Conservation (phyloP, 1,140 invertebrate species). For the Melipona quadrifasciata region DNA sequence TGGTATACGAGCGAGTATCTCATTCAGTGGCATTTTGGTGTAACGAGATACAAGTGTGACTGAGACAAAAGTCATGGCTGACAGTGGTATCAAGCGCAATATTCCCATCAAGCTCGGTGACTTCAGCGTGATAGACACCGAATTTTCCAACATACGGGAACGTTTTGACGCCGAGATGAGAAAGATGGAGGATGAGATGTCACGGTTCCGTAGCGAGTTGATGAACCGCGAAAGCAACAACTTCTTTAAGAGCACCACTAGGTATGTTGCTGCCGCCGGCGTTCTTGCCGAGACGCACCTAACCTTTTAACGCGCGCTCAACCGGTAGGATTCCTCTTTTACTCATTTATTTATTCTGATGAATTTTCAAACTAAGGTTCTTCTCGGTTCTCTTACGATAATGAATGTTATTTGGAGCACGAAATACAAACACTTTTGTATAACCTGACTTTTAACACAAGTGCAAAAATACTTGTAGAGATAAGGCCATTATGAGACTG, state of each 20-base stretch:
- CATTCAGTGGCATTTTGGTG: constrained; percentile 49
- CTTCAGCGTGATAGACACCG: constrained; percentile 97
- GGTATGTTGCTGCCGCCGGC: constrained; percentile 82
- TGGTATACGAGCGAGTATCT: constrained; percentile 6
- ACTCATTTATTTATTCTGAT: constrained; percentile 4
- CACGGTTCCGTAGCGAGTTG: constrained; percentile 95
- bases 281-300: constrained; percentile 32
- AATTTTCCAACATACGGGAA: constrained; percentile 97
- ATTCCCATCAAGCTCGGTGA: constrained; percentile 97
- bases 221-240: constrained; percentile 95
- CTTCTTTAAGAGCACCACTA: constrained; percentile 93
- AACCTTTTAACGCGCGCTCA: constrained; percentile 34
- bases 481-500: background rate
- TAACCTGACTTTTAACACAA: background rate
- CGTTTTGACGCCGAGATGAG: constrained; percentile 98
- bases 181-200: constrained; percentile 99
- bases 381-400: too few species aligned
- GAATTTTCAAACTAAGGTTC: background rate
- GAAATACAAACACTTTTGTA: background rate
- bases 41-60: constrained; percentile 50
- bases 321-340: constrained; percentile 23
- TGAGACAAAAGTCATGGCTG: constrained; percentile 84
- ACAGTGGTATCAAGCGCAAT: constrained; percentile 90
- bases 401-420: background rate
- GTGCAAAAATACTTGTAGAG: background rate